Evolutionary conservation across 2,888 invertebrate species (phyloP).

Genomic region (Spisula solida): DNA sequence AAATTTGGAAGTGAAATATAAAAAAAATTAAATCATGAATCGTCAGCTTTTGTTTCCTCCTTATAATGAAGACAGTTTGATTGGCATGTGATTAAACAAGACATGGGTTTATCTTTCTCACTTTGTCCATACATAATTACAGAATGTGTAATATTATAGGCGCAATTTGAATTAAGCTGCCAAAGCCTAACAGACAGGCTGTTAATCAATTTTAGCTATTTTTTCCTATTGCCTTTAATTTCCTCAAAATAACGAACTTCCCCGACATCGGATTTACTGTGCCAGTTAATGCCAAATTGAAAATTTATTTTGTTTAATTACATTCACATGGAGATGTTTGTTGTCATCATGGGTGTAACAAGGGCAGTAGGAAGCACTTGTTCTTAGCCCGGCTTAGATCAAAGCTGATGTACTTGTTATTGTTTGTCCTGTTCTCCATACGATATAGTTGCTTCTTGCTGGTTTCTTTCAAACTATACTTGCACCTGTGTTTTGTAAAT

Average conservation of each 20-base stretch:
- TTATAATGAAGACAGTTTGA: background rate
- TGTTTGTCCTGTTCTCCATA: too few relatives aligned
- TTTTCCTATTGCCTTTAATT: background rate
- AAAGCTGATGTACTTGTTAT: too few relatives aligned
- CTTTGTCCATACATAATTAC: background rate
- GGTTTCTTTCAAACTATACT: too few relatives aligned
- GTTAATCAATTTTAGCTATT: conserved; percentile 11
- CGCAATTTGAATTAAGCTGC: background rate
- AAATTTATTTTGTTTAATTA: background rate
- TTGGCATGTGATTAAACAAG: conserved; percentile 1
- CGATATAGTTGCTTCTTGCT: too few relatives aligned
- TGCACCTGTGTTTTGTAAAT: too few relatives aligned
- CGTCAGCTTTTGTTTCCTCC: background rate
- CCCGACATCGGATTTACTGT: background rate
- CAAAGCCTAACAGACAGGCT: background rate
- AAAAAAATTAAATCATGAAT: too few relatives aligned
- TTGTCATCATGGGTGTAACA: too few relatives aligned
- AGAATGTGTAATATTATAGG: background rate
- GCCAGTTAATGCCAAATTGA: background rate
- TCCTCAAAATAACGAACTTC: conserved; percentile 14
- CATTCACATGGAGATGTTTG: background rate
- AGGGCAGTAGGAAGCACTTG: too few relatives aligned
- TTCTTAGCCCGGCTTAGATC: too few relatives aligned
- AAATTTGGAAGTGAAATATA: too few relatives aligned
- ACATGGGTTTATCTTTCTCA: background rate